Base-by-base conservation (phyloP, 2,888 invertebrate genomes). In the Beris chalybata region DNA sequence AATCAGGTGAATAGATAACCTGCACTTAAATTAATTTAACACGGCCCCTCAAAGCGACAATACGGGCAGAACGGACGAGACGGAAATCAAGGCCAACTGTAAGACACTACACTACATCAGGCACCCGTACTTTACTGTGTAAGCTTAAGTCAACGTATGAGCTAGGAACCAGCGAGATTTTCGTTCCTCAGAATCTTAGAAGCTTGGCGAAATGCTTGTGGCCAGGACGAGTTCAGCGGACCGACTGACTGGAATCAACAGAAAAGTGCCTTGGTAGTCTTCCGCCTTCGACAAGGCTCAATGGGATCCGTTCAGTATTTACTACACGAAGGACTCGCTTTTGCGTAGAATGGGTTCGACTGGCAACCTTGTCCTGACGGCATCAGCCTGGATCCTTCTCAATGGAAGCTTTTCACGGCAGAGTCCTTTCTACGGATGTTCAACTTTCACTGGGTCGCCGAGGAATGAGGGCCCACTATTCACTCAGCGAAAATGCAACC, bases 261-360 rank as follows among this genome's bases (percentile, higher is more conserved):
- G 13, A 13, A n/a, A 30, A 43, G 15, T 7, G 15, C 38, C 43
- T 38, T 43, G 22, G 22, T 22, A 15, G 32, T 43, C 55, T 30
- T 31, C n/a, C 32, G 54, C 54, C 55, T 43, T 56, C 55, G 43
- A 38, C 11, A 32, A 56, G 53, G 53, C 53, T 53, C 29, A 53
- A 12, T 50, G 50, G 15, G 15, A 5, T 50, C 6, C 53, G 31
- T 53, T 53, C 53, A 30, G 53, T 53, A 30, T 53, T n/a, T 53
- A 15, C 15, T 30, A 31, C 12, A 52, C 29, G 30, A 9, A 38
- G 38, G 38, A 9, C 38, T 38, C 9, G 38, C 38, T 7, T 38
- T 38, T 38, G 38, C 38, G 38, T 38, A 38, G 38, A 38, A 38
- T 38, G 38, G 38, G 38, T 22, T 1, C 22, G 22, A 22, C 22